Conservation (phyloP, 2,888 invertebrate genomes). For the Gymnocheta viridis region DNA sequence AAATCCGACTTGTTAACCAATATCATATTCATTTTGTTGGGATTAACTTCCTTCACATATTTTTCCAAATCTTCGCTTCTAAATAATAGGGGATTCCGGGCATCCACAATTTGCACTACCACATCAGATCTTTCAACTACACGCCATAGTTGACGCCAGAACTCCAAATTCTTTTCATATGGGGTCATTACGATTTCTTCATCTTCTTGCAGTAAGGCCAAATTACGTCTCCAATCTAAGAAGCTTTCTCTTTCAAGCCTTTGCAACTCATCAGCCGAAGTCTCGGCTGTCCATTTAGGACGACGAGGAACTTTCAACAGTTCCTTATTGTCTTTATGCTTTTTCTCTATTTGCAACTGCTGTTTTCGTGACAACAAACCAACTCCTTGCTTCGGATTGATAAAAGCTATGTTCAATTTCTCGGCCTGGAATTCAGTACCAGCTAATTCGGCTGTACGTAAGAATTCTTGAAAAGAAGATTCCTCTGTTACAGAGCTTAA, state of each 20-base stretch:
- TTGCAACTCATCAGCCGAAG: constrained; percentile 91
- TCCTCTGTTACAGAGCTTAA: constrained; percentile 97
- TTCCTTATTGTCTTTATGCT: constrained; percentile 85
- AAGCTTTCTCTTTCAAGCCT: constrained; percentile 91
- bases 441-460: constrained; percentile 96
- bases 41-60: constrained; percentile 90
- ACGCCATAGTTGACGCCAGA: constrained; percentile 99
- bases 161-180: constrained; percentile 98
- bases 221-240: constrained; percentile 93
- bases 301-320: constrained; percentile 91
- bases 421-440: constrained; percentile 96
- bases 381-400: constrained; percentile 85
- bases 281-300: constrained; percentile 90
- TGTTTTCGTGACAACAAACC: constrained; percentile 86
- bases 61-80: constrained; percentile 95
- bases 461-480: constrained; percentile 97
- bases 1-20: constrained; percentile 98
- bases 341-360: constrained; percentile 82
- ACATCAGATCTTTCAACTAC: constrained; percentile 98
- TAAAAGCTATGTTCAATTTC: constrained; percentile 91
- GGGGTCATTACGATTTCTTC: constrained; percentile 94
- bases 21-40: constrained; percentile 89
- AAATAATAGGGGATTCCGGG: constrained; percentile 96
- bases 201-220: constrained; percentile 91
- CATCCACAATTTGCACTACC: constrained; percentile 97